These are phyloP conservation scores for Glandiceps talaboti DNA, from an alignment of 53 echinoderm and acorn worm species.

Conservation along the genomic window DNA sequence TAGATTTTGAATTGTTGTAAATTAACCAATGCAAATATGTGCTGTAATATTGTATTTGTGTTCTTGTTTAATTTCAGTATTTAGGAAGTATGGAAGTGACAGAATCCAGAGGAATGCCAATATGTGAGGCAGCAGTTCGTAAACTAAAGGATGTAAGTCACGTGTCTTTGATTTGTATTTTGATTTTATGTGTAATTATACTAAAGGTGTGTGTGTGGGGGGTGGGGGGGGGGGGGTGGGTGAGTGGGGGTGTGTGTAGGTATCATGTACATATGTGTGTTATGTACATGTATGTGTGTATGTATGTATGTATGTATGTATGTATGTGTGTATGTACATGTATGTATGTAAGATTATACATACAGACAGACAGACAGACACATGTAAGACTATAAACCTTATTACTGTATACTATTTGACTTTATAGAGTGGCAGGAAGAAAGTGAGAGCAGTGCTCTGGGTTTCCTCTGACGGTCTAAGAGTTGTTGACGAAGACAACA, in stretches of 20 bases:
- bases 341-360: constrained; percentile 2
- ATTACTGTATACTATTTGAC: too few relatives aligned
- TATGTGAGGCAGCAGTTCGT: constrained; percentile 91
- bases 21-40: too few relatives aligned
- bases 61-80: constrained; percentile 49
- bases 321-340: background rate
- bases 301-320: background rate
- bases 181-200: background rate
- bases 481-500: constrained; percentile 82
- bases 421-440: constrained; percentile 55
- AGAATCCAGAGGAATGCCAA: constrained; percentile 91
- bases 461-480: constrained; percentile 75
- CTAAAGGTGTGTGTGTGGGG: too few relatives aligned
- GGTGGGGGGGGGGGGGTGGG: too few relatives aligned
- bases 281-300: background rate
- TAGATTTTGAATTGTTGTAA: too few relatives aligned
- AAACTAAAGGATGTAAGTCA: constrained; percentile 62
- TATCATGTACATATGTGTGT: too few relatives aligned
- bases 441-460: constrained; percentile 76
- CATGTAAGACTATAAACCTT: too few relatives aligned
- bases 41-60: too few relatives aligned
- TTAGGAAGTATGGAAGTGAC: constrained; percentile 81
- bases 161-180: background rate
- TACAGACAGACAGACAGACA: too few relatives aligned
- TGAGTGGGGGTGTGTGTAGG: too few relatives aligned